Conservation (phyloP, 2,113 vertebrate genomes). For the Hucho hucho region DNA sequence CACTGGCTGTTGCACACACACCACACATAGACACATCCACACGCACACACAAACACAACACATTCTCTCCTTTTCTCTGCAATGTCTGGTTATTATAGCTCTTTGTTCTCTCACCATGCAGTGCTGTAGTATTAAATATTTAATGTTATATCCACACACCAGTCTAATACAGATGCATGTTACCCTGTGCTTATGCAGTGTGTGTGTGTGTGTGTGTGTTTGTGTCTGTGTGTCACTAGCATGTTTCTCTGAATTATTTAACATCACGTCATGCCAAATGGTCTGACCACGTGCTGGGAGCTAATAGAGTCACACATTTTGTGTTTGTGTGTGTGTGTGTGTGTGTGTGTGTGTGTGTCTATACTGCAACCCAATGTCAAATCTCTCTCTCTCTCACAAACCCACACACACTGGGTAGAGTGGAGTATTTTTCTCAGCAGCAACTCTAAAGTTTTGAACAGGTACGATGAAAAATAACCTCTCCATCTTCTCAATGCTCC, state of each 20-base stretch:
- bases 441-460: constrained; percentile 39
- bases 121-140: no score
- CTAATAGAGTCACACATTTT: background rate
- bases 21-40: background rate
- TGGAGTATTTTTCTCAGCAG: constrained; percentile 4
- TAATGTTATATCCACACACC: no score
- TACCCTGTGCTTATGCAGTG: no score
- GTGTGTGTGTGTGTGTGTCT: background rate
- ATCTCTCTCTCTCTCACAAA: background rate
- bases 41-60: background rate
- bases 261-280: background rate
- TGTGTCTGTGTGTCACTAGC: background rate
- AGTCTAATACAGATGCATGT: no score
- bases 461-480: constrained; percentile 48
- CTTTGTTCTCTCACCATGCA: no score
- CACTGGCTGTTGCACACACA: background rate
- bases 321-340: background rate
- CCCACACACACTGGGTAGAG: constrained; percentile 11
- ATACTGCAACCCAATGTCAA: background rate
- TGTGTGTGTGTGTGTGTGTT: no score
- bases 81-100: no score
- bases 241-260: constrained; percentile 1
- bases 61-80: no score
- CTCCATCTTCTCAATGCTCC: background rate
- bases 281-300: background rate